phyloP scores from a whole-genome alignment of 2,797 vertebrate species.

The Orestias chungarensis region DNA sequence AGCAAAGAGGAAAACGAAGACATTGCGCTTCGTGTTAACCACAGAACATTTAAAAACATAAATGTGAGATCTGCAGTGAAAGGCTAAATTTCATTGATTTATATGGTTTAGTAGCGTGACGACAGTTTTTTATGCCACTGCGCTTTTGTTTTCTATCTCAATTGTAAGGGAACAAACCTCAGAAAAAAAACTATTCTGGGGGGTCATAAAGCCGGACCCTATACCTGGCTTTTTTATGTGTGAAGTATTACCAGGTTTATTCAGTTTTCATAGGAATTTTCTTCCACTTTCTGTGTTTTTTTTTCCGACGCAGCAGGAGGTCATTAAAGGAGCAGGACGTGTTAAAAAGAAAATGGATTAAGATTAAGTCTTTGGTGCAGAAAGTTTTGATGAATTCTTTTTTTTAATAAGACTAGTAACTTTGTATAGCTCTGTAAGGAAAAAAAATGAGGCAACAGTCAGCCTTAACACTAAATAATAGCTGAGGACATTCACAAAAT shows the following conservation, averaged over 20 bases:
- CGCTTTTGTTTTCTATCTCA: conserved; percentile 20
- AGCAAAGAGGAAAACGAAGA: conserved; percentile 13
- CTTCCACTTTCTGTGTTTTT: too few species aligned
- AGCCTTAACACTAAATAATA: background rate
- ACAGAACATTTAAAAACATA: conserved; percentile 1
- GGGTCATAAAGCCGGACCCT: background rate
- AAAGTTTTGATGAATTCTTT: conserved; percentile 38
- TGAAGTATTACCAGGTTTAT: conserved; percentile 23
- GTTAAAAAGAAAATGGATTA: conserved; percentile 37
- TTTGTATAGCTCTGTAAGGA: background rate
- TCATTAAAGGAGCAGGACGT: conserved; percentile 31
- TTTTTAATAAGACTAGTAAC: background rate
- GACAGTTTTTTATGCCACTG: background rate
- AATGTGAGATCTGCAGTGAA: background rate
- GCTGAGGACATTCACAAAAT: background rate
- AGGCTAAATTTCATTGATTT: conserved; percentile 7
- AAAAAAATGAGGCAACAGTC: background rate
- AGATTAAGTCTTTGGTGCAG: conserved; percentile 9
- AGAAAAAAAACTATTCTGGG: background rate
- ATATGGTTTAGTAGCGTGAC: conserved; percentile 20
- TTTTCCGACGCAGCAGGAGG: conserved; percentile 49
- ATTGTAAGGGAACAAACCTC: conserved; percentile 1
- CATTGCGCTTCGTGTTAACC: conserved; percentile 35
- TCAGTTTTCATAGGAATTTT: conserved; percentile 26
- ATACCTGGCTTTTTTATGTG: background rate